Conservation (phyloP, 2,888 invertebrate species). For the Netelia inedita region DNA sequence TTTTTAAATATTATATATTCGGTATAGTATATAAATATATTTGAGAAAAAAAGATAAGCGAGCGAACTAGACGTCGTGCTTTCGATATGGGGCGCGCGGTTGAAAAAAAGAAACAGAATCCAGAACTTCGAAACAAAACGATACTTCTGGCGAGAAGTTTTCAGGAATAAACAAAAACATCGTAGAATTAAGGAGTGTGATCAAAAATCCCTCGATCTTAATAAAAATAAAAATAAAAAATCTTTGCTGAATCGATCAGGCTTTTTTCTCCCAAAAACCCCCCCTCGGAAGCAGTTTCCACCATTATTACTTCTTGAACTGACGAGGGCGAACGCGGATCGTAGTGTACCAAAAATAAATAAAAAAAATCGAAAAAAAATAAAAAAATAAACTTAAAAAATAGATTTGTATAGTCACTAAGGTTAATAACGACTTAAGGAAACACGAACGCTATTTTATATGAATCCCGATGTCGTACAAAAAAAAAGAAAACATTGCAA, state of each 20-base stretch:
- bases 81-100: slow-evolving; percentile 13
- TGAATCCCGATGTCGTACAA: slow-evolving; percentile 84
- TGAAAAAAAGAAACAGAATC: neutral
- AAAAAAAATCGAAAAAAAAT: neutral
- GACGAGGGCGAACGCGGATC: slow-evolving; percentile 66
- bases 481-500: slow-evolving; percentile 70
- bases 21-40: slow-evolving; percentile 71
- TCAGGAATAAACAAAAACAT: neutral
- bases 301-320: slow-evolving; percentile 21
- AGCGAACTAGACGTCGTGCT: slow-evolving; percentile 42
- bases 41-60: slow-evolving; percentile 51
- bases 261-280: slow-evolving; percentile 12
- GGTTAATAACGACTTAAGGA: slow-evolving; percentile 78
- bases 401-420: slow-evolving; percentile 77
- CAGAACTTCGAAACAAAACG: slow-evolving; percentile 5
- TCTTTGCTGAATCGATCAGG: slow-evolving; percentile 39
- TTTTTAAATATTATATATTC: slow-evolving; percentile 81
- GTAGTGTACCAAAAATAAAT: slow-evolving; percentile 58
- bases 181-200: slow-evolving; percentile 29
- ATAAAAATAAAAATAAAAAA: neutral
- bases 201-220: slow-evolving; percentile 18
- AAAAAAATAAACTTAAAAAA: slow-evolving; percentile 28
- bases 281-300: slow-evolving; percentile 25
- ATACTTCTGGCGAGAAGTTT: neutral
- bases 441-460: slow-evolving; percentile 83